Evolutionary conservation across 2,113 vertebrate genomes (phyloP).

Genomic region (Proteles cristata): DNA sequence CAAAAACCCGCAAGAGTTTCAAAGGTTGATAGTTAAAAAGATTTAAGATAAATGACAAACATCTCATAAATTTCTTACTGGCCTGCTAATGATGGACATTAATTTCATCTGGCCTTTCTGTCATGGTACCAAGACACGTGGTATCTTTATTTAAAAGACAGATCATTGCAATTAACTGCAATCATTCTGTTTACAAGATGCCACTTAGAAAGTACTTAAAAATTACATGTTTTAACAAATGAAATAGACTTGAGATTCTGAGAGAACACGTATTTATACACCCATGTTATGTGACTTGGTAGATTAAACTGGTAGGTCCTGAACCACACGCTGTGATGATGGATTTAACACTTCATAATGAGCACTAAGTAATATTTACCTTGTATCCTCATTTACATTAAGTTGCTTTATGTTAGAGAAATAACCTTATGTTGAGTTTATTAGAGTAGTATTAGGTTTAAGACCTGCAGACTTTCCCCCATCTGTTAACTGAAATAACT

Average conservation of each 20-base stretch:
- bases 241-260: slow-evolving; percentile 47
- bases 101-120: slow-evolving; percentile 1
- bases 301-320: slow-evolving; percentile 55
- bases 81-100: not conserved
- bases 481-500: slow-evolving; percentile 82
- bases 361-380: slow-evolving; percentile 76
- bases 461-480: slow-evolving; percentile 82
- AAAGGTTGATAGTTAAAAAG: not conserved
- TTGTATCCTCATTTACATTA: slow-evolving; percentile 70
- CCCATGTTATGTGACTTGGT: slow-evolving; percentile 41
- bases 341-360: slow-evolving; percentile 74
- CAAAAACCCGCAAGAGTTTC: not conserved
- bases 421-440: slow-evolving; percentile 82
- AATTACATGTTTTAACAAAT: slow-evolving; percentile 46
- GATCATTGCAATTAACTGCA: slow-evolving; percentile 47
- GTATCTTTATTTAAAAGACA: slow-evolving; percentile 16
- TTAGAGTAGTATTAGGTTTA: slow-evolving; percentile 81
- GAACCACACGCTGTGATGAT: slow-evolving; percentile 63
- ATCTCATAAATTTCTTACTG: slow-evolving; percentile 4
- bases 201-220: slow-evolving; percentile 17
- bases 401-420: slow-evolving; percentile 80
- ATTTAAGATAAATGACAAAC: not conserved
- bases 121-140: not conserved
- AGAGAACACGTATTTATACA: slow-evolving; percentile 21
- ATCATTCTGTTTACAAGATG: slow-evolving; percentile 24